Evolutionary conservation across 2,797 vertebrate species (phyloP).

Genomic region (Eidolon dupreanum): DNA sequence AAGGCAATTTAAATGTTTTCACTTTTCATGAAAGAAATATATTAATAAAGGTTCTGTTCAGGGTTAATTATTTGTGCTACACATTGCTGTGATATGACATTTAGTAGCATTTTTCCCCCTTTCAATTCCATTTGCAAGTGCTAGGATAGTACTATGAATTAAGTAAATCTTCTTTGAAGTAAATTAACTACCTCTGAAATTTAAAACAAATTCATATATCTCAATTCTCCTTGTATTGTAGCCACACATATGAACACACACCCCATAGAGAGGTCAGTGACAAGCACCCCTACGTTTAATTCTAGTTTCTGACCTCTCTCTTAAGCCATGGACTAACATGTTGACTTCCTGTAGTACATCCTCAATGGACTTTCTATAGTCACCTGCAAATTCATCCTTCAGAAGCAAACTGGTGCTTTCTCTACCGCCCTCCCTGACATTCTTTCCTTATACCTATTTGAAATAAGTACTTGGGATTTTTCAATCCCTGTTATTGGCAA

Average conservation of each 20-base stretch:
- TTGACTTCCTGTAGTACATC: fast-evolving
- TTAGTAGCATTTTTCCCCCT: neutral
- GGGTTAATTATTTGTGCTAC: neutral
- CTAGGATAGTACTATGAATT: neutral
- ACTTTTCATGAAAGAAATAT: slow-evolving; percentile 29
- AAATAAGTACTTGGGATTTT: neutral
- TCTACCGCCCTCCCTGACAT: neutral
- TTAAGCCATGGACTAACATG: fast-evolving
- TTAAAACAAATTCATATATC: neutral
- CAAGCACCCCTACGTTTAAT: neutral
- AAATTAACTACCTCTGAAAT: neutral
- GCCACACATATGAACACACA: neutral
- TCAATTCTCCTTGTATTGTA: neutral
- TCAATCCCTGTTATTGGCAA: neutral
- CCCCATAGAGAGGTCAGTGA: neutral
- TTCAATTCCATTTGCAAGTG: slow-evolving; percentile 23
- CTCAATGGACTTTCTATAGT: neutral
- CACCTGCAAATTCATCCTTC: neutral
- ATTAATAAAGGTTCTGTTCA: slow-evolving; percentile 9
- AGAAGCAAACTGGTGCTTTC: neutral
- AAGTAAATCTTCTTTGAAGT: slow-evolving; percentile 1
- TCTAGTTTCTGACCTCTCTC: neutral
- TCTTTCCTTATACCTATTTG: neutral
- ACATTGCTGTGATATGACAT: neutral
- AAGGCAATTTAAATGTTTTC: neutral